Evolutionary conservation across 2,113 vertebrate genomes (phyloP).

Genomic region (Oryzias woworae): DNA sequence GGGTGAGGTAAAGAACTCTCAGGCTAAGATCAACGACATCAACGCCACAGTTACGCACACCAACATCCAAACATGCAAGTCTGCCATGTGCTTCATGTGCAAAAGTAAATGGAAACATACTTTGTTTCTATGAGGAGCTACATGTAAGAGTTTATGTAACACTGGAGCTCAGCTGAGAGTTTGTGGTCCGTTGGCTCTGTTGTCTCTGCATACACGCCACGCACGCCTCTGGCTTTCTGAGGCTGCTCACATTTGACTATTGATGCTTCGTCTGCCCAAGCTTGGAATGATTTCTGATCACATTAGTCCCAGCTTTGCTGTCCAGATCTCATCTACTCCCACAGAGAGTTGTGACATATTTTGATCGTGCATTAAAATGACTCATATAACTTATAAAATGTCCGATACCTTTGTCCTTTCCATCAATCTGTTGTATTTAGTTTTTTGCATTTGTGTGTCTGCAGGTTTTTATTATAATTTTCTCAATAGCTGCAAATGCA

Average conservation of each 20-base stretch:
- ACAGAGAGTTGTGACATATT: not conserved
- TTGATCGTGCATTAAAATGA: too few relatives aligned
- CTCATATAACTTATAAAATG: too few relatives aligned
- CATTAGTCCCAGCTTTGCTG: not conserved
- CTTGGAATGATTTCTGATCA: conserved; percentile 15
- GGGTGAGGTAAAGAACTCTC: not conserved
- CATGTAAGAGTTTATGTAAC: conserved; percentile 40
- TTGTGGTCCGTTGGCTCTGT: conserved; percentile 22
- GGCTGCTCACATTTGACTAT: conserved; percentile 3
- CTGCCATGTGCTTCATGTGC: not conserved
- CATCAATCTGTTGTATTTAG: too few relatives aligned
- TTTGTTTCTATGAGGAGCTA: not conserved
- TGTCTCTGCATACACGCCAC: conserved; percentile 33
- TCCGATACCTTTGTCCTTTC: too few relatives aligned
- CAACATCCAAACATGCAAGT: not conserved
- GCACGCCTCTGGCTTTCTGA: conserved; percentile 18
- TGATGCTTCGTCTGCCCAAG: conserved; percentile 6
- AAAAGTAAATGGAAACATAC: not conserved
- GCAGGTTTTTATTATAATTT: too few relatives aligned
- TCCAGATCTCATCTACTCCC: not conserved
- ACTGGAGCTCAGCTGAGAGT: not conserved
- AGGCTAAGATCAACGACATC: not conserved
- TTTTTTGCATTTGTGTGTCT: too few relatives aligned
- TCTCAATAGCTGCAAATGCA: too few relatives aligned
- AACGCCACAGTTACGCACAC: not conserved